Conservation (phyloP, 2,113 vertebrate species). For the Hydrochoerus hydrochaeris region DNA sequence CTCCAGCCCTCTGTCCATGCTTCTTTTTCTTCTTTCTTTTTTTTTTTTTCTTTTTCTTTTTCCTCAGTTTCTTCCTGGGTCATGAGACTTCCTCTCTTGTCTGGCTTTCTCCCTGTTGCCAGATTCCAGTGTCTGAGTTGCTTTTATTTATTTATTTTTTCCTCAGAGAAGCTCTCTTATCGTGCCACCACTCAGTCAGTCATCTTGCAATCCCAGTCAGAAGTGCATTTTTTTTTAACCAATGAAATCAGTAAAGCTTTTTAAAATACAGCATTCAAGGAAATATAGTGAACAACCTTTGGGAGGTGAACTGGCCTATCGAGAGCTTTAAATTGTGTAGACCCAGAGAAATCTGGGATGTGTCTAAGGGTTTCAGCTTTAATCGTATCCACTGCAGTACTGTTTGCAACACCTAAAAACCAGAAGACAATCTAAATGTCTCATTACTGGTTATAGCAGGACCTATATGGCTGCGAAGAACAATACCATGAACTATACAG, state of each 20-base stretch:
- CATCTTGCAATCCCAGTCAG: no score
- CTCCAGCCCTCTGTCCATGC: no score
- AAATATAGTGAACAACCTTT: neutral
- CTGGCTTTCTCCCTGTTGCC: no score
- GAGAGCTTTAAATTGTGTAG: neutral
- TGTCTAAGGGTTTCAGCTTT: neutral
- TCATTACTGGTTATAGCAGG: neutral
- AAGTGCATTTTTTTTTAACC: no score
- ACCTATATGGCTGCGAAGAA: neutral
- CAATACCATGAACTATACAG: neutral
- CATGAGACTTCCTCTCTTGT: no score
- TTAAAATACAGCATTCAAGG: neutral
- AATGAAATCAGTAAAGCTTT: neutral
- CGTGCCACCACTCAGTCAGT: no score
- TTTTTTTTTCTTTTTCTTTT: no score
- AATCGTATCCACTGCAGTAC: neutral
- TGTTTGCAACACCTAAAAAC: neutral
- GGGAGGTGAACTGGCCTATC: neutral
- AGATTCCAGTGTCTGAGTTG: no score
- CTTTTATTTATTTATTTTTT: no score
- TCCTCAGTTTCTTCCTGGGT: no score
- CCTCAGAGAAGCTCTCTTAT: no score
- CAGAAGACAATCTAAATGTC: neutral
- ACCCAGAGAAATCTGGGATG: neutral
- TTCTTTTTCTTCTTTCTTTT: no score